Conservation (phyloP, 2,888 invertebrate genomes). For the Aphidoletes aphidimyza region DNA sequence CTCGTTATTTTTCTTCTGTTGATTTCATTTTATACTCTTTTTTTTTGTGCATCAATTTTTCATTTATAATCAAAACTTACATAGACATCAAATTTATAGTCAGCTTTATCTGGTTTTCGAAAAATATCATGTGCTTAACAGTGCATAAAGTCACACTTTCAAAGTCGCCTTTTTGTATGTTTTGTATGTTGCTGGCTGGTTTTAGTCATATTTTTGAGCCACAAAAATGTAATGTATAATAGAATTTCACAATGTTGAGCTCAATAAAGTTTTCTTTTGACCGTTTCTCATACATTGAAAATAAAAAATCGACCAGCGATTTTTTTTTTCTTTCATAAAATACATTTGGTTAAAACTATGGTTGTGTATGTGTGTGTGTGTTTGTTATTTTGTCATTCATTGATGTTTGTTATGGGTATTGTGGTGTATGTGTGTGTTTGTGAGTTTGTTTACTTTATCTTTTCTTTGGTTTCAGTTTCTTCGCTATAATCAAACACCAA, state of each 20-base stretch:
- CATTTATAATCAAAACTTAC: background rate
- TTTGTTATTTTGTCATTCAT: background rate
- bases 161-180: no score
- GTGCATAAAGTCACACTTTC: background rate
- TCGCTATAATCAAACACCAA: background rate
- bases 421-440: background rate
- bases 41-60: background rate
- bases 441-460: background rate
- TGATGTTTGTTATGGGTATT: background rate
- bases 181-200: no score
- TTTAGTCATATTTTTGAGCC: no score
- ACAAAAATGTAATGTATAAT: background rate
- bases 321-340: slow-evolving; percentile 15
- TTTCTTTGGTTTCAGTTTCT: slow-evolving; percentile 26
- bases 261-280: background rate
- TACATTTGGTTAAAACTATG: slow-evolving; percentile 29
- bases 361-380: background rate
- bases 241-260: no score
- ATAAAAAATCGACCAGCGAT: slow-evolving; percentile 30
- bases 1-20: background rate
- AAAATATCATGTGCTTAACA: no score
- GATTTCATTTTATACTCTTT: background rate
- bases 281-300: background rate
- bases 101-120: background rate
- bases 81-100: background rate